These are phyloP conservation scores for Agrochola lota DNA, from an alignment of 2,888 invertebrate species.

Conservation along the genomic window DNA sequence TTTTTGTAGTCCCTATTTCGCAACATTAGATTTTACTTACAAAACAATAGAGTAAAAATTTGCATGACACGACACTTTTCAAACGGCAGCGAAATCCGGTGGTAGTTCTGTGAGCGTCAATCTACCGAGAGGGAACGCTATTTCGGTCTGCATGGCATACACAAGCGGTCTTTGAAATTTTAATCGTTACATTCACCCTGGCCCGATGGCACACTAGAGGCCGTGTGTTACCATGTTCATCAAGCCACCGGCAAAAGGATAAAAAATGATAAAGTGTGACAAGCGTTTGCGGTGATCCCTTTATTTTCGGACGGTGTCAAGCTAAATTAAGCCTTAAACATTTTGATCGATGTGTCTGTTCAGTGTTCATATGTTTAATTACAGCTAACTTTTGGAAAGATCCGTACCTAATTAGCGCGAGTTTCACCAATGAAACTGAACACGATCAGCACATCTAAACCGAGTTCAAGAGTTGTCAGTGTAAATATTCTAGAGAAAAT, in stretches of 20 bases:
- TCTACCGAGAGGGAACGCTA: slow-evolving; percentile 85
- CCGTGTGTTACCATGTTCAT: slow-evolving; percentile 79
- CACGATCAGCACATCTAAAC: no score
- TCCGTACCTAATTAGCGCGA: neutral
- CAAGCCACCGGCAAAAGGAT: slow-evolving; percentile 73
- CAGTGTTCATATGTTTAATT: slow-evolving; percentile 22
- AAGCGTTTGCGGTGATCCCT: slow-evolving; percentile 47
- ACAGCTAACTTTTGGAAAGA: slow-evolving; percentile 25
- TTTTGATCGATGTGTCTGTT: slow-evolving; percentile 55
- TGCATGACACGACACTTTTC: slow-evolving; percentile 62
- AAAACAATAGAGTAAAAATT: slow-evolving; percentile 77
- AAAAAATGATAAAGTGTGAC: slow-evolving; percentile 69
- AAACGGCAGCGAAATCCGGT: slow-evolving; percentile 69
- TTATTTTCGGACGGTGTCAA: slow-evolving; percentile 55
- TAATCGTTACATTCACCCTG: slow-evolving; percentile 90
- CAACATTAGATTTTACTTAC: slow-evolving; percentile 65
- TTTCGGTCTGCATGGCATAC: slow-evolving; percentile 86
- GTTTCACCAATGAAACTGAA: no score
- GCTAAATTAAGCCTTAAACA: slow-evolving; percentile 57
- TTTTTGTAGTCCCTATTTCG: slow-evolving; percentile 61
- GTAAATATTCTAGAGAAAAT: no score
- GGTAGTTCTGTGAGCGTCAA: slow-evolving; percentile 80
- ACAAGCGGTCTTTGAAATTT: slow-evolving; percentile 89
- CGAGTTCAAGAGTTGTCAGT: no score
- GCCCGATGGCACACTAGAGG: slow-evolving; percentile 84